phyloP scores from a whole-genome alignment of 2,797 vertebrate species.

The Alosa sapidissima region DNA sequence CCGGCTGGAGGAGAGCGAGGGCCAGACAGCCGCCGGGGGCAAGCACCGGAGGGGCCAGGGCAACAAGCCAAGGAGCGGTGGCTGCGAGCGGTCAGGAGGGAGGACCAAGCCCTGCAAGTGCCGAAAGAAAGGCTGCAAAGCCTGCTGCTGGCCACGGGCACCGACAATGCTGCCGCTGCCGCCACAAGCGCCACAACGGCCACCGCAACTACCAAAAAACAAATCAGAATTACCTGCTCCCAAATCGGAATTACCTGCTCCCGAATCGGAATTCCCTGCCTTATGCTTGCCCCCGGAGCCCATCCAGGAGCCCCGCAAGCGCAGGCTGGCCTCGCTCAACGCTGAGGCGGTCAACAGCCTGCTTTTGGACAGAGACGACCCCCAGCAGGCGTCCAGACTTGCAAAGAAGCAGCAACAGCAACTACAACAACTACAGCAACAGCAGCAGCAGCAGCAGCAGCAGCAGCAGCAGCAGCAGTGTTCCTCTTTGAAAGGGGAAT shows the following conservation, averaged over 20 bases:
- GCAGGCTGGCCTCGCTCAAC: slow-evolving; percentile 92
- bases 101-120: slow-evolving; percentile 66
- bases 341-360: slow-evolving; percentile 95
- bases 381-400: slow-evolving; percentile 54
- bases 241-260: slow-evolving; percentile 55
- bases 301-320: slow-evolving; percentile 81
- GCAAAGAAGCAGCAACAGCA: slow-evolving; percentile 64
- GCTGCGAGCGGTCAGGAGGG: slow-evolving; percentile 38
- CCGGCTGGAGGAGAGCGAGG: slow-evolving; percentile 81
- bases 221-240: slow-evolving; percentile 34
- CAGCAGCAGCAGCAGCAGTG: slow-evolving; percentile 50
- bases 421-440: slow-evolving; percentile 54
- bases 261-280: slow-evolving; percentile 59
- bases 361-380: slow-evolving; percentile 82
- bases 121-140: slow-evolving; percentile 56
- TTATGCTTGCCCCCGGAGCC: slow-evolving; percentile 50
- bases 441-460: slow-evolving; percentile 66
- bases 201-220: slow-evolving; percentile 70
- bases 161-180: neutral
- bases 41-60: slow-evolving; percentile 53
- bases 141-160: slow-evolving; percentile 36
- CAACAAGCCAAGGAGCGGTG: slow-evolving; percentile 45
- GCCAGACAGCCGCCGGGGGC: slow-evolving; percentile 39
- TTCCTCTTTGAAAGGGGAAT: slow-evolving; percentile 65
- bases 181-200: neutral